phyloP scores from a whole-genome alignment of 2,797 vertebrate species.

The Muscicapa comitata region DNA sequence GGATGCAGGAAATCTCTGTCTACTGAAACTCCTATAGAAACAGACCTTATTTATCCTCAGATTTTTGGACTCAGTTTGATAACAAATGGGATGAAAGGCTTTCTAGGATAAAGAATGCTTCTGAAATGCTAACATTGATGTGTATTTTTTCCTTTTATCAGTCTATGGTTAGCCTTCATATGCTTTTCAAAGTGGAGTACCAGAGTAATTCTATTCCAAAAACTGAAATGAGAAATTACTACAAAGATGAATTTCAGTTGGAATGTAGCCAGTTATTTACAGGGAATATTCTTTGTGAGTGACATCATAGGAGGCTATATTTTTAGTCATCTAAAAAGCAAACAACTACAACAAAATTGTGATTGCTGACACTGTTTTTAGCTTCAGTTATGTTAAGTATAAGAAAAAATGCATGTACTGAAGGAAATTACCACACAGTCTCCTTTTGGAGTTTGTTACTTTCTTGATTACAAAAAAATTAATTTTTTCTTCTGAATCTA shows the following conservation, averaged over 20 bases:
- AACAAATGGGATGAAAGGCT: slow-evolving; percentile 21
- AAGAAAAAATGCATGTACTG: slow-evolving; percentile 36
- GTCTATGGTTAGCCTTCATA: neutral
- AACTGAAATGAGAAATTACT: neutral
- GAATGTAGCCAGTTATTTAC: neutral
- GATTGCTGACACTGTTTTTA: neutral
- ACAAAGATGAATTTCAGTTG: neutral
- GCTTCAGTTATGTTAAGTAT: neutral
- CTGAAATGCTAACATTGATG: slow-evolving; percentile 2
- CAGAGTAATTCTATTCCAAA: neutral
- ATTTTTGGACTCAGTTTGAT: neutral
- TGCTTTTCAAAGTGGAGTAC: slow-evolving; percentile 7
- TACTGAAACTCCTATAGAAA: neutral
- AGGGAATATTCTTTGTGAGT: slow-evolving; percentile 15
- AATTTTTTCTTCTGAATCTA: slow-evolving; percentile 4
- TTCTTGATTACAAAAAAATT: slow-evolving; percentile 4
- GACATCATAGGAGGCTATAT: neutral
- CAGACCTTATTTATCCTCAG: neutral
- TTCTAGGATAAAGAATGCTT: neutral
- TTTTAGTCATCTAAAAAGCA: slow-evolving; percentile 24
- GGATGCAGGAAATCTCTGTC: neutral
- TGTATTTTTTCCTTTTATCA: neutral
- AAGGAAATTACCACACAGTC: slow-evolving; percentile 4
- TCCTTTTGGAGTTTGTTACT: neutral
- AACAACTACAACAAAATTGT: slow-evolving; percentile 45